phyloP scores from a whole-genome alignment of 2,113 vertebrate species.

The Dinomys branickii region DNA sequence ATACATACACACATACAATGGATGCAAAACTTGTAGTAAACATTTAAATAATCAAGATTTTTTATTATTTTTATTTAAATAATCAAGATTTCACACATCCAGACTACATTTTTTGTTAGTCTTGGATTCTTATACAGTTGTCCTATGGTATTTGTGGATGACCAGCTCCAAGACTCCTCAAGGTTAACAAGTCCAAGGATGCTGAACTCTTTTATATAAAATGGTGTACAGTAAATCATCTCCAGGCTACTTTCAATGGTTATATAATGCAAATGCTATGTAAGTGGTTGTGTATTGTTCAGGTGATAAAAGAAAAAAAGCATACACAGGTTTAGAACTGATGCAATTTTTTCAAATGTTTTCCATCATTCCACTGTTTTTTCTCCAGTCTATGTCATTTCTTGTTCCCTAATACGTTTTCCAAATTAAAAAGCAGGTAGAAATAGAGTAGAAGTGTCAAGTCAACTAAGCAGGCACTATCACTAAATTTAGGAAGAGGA shows the following conservation, averaged over 20 bases:
- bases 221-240: background rate
- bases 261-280: background rate
- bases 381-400: background rate
- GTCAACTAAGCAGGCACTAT: background rate
- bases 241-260: background rate
- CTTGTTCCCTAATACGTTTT: background rate
- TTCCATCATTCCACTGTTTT: background rate
- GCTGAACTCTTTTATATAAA: background rate
- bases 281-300: background rate
- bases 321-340: background rate
- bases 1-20: background rate
- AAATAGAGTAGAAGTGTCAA: conserved; percentile 16
- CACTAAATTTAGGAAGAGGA: background rate
- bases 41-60: conserved; percentile 51
- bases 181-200: background rate
- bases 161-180: background rate
- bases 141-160: background rate
- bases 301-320: background rate
- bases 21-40: conserved; percentile 40
- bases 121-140: background rate
- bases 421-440: conserved; percentile 15
- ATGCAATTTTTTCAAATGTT: background rate
- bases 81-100: conserved; percentile 24
- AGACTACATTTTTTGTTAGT: background rate
- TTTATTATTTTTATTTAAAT: no score